Base-by-base conservation (phyloP, 2,888 invertebrate species). In the Lithophane leautieri region DNA sequence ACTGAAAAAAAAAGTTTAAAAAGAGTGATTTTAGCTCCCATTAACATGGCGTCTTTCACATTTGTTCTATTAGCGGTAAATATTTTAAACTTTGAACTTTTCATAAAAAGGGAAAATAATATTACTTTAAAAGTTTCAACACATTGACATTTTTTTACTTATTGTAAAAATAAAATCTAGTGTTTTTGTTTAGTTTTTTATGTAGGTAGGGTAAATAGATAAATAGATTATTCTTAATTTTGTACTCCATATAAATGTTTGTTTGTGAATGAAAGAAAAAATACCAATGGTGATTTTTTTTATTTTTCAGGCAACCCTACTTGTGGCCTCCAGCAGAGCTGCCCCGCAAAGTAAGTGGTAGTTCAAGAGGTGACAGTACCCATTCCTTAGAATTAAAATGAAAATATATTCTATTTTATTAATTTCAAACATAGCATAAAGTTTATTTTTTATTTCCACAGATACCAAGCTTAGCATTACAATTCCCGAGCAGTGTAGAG, bases 401-500 rank as follows among this genome's bases (percentile, higher is more conserved):
- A 19, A 28, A 11, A 16, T 61, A n/a, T 19, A 22, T 28, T n/a
- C 6, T 42, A 44, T 1, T 6, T 44, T 16, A 14, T n/a, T n/a
- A n/a, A n/a, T 42, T 42, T 11, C 19, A 42, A 19, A 11, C 1
- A 44, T 67, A 28, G 2, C 4, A 34, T 16, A 56, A 50, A 28
- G 4, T 44, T 66, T 3, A 0, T n/a, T 52, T 67, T 65, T 60
- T 12, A 62, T 68, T 56, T 56, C 28, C 52, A 61, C 71, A 88
- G 89, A 70, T 58, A 19, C 22, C 14, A 28, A 58, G 12, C 1
- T 12, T 6, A 4, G 8, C 1, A 66, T 87, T 2, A 67, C n/a
- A 47, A 42, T 86, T 42, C 89, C 89, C 22, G 42, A 71, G 4
- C 76, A 50, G 16, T 90, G 90, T 58, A 56, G 34, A 1, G 79